phyloP scores from a whole-genome alignment of 1,140 invertebrate genomes.

The Brachionus sp. region DNA sequence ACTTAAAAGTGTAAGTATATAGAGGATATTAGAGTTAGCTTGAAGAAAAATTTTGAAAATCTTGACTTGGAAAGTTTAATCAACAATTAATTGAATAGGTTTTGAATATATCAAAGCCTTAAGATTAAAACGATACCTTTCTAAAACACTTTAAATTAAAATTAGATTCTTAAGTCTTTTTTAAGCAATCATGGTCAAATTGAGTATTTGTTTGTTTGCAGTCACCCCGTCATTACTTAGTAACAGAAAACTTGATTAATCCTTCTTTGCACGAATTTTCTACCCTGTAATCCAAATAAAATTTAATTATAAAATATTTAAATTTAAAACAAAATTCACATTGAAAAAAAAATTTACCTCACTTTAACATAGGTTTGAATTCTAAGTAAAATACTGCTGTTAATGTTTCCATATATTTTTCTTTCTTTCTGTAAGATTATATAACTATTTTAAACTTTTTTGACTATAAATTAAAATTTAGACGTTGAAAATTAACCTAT shows the following conservation, averaged over 20 bases:
- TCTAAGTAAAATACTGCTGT: not conserved
- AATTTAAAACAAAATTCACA: not conserved
- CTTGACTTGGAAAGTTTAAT: not conserved
- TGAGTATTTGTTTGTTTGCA: constrained; percentile 2
- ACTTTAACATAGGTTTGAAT: not conserved
- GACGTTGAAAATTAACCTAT: constrained; percentile 12
- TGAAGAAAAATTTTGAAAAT: not conserved
- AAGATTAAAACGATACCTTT: not conserved
- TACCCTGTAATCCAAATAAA: not conserved
- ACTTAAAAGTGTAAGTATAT: not conserved
- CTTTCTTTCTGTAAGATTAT: constrained; percentile 6
- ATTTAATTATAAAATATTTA: not conserved
- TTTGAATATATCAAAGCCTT: constrained; percentile 3
- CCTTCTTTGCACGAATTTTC: not conserved
- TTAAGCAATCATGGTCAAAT: not conserved
- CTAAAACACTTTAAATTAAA: not conserved
- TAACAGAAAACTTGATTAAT: constrained; percentile 5
- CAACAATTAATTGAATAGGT: constrained; percentile 2
- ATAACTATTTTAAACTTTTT: not conserved
- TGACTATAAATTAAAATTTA: not conserved
- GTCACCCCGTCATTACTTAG: not conserved
- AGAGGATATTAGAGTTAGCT: not conserved
- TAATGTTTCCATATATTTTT: not conserved
- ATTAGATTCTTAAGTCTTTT: not conserved
- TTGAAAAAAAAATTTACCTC: not conserved